Evolutionary conservation across 2,888 invertebrate species (phyloP).

Genomic region (Stenodema calcarata): DNA sequence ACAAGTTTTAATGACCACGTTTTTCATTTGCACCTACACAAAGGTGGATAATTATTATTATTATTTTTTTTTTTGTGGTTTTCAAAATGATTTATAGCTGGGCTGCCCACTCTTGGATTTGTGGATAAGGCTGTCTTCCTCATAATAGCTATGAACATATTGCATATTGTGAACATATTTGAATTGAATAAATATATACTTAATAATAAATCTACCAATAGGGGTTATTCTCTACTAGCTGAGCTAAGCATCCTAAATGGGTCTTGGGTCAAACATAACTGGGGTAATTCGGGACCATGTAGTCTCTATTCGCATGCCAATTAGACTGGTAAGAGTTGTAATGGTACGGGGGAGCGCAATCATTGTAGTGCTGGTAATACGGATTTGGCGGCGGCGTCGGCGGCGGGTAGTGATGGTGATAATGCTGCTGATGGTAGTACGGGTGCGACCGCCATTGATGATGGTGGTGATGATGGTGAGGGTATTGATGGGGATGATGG

Average conservation of each 20-base stretch:
- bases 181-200: no score
- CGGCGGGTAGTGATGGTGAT: slow-evolving; percentile 51
- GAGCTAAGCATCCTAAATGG: slow-evolving; percentile 54
- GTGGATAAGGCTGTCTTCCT: no score
- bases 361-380: slow-evolving; percentile 48
- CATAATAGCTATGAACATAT: no score
- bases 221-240: slow-evolving; percentile 54
- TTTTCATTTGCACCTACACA: no score
- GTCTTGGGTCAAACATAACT: slow-evolving; percentile 55
- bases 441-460: slow-evolving; percentile 48
- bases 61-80: background rate
- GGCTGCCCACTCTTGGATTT: no score
- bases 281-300: slow-evolving; percentile 51
- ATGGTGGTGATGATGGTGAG: slow-evolving; percentile 51
- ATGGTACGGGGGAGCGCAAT: slow-evolving; percentile 53
- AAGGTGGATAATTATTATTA: no score
- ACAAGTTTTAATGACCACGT: no score
- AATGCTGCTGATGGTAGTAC: slow-evolving; percentile 50
- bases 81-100: background rate
- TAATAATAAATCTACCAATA: slow-evolving; percentile 50
- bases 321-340: slow-evolving; percentile 54
- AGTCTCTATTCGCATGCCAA: slow-evolving; percentile 53
- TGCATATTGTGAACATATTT: no score
- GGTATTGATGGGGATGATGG: slow-evolving; percentile 45
- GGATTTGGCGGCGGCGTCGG: slow-evolving; percentile 42